Percentiles rank a stretch among this genome's conserved stretches.
These are phyloP conservation scores for Aegypius monachus DNA, from an alignment of 2,113 vertebrate genomes.

Conservation along the genomic window DNA sequence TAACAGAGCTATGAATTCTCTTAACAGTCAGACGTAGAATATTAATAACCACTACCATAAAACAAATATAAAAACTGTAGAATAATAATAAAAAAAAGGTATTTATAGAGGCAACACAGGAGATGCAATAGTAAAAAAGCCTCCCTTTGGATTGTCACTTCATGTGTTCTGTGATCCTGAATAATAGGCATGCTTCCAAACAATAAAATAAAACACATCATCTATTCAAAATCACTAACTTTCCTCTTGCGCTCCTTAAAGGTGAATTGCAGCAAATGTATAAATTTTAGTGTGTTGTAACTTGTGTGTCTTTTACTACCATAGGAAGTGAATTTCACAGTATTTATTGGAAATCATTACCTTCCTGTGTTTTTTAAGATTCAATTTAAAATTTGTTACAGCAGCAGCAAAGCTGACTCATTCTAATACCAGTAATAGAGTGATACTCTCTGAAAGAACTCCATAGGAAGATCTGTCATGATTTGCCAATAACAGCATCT, in stretches of 20 bases:
- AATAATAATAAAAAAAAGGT: slow-evolving; percentile 36
- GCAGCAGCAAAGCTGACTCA: neutral
- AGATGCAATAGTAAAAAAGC: slow-evolving; percentile 25
- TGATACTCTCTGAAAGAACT: neutral
- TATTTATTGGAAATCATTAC: slow-evolving; percentile 15
- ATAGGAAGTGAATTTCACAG: neutral
- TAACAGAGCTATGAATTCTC: slow-evolving; percentile 40
- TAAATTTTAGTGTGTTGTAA: neutral
- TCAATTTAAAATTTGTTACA: slow-evolving; percentile 24
- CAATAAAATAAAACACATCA: neutral
- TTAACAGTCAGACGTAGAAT: slow-evolving; percentile 22
- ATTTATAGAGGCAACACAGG: slow-evolving; percentile 14
- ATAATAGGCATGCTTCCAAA: neutral
- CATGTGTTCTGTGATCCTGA: neutral
- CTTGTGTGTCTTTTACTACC: neutral
- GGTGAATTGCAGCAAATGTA: neutral
- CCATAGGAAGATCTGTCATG: neutral
- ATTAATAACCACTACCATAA: slow-evolving; percentile 55
- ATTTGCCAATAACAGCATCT: neutral
- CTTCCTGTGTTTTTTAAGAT: neutral
- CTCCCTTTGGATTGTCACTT: neutral
- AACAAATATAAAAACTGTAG: slow-evolving; percentile 46
- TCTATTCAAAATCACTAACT: neutral
- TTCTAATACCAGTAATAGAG: neutral
- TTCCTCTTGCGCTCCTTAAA: neutral